Base-by-base conservation (phyloP, 2,797 vertebrate species). In the Clamator glandarius region DNA sequence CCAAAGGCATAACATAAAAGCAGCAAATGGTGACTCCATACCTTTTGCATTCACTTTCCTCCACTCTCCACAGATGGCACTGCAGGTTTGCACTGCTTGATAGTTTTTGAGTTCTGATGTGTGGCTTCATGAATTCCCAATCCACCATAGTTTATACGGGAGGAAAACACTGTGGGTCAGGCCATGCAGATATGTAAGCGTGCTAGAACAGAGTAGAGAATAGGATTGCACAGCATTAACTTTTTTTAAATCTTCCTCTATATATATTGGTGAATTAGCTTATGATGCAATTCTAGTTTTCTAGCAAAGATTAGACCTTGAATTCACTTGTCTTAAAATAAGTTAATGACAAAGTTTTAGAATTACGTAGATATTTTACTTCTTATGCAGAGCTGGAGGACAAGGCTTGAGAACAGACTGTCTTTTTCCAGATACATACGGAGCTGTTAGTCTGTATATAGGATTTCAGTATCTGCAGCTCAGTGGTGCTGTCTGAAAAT, bases 261-360 rank as follows among this genome's bases (percentile, higher is more conserved):
- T 72, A 29, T 9, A 2, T 21, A 35, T 14, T 13, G 26, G 29
- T 83, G 31, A 61, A 70, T 85, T 87, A 74, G 33, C 18, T 91
- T 91, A 51, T 54, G 78, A 3, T 78, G 51, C 55, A 64, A 2
- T 85, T 86, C 41, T 72, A 6, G 29, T 68, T 89, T 87, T 89
- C 55, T 77, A 26, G 31, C 42, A 64, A 64, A 83, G 54, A 59
- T 73, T 55, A 76, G 66, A 57, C 46, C 24, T 77, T 72, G 36
- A 90, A 61, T 80, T 87, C 46, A 57, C 26, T 69, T 76, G 29
- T 73, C 42, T 73, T 79, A 51, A 79, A 80, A 48, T 64, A 84
- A 66, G 33, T 72, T 41, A 83, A 44, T 35, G 35, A 8, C 28
- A 31, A 42, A 51, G 36, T 57, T 69, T 52, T 73, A 46, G 26